These are phyloP conservation scores for Elegia similella DNA, from an alignment of 2,888 invertebrate species.

Conservation along the genomic window DNA sequence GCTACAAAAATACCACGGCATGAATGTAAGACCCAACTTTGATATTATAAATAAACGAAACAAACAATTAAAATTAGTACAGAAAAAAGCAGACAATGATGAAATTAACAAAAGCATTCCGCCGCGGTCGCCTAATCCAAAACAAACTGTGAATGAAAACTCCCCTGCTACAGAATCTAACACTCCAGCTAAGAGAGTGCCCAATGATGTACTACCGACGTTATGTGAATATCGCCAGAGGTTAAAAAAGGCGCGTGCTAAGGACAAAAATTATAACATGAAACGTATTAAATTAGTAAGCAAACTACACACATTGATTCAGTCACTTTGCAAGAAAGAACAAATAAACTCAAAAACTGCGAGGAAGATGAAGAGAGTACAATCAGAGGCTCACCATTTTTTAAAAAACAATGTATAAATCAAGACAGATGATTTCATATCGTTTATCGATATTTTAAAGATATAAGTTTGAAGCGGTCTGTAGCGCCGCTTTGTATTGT, in stretches of 20 bases:
- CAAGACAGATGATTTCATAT: conserved; percentile 17
- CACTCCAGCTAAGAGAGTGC: conserved; percentile 17
- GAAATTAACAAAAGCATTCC: conserved; percentile 38
- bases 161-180: neutral
- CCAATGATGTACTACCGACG: conserved; percentile 33
- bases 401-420: conserved; percentile 56
- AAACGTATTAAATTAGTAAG: conserved; percentile 40
- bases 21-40: conserved; percentile 29
- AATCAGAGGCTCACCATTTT: conserved; percentile 56
- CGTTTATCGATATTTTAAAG: conserved; percentile 20
- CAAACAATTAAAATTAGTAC: conserved; percentile 35
- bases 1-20: conserved; percentile 48
- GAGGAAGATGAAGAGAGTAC: conserved; percentile 56
- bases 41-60: conserved; percentile 39
- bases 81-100: conserved; percentile 27
- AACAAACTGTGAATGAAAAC: neutral
- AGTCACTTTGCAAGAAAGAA: conserved; percentile 38
- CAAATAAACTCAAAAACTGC: conserved; percentile 43
- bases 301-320: conserved; percentile 46
- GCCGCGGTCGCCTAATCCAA: conserved; percentile 29
- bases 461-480: neutral
- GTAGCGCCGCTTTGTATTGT: conserved; percentile 5
- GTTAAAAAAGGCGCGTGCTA: conserved; percentile 39
- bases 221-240: conserved; percentile 45
- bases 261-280: conserved; percentile 42